Base-by-base conservation (phyloP, 2,888 invertebrate genomes). In the Himalopsyche tibetana region DNA sequence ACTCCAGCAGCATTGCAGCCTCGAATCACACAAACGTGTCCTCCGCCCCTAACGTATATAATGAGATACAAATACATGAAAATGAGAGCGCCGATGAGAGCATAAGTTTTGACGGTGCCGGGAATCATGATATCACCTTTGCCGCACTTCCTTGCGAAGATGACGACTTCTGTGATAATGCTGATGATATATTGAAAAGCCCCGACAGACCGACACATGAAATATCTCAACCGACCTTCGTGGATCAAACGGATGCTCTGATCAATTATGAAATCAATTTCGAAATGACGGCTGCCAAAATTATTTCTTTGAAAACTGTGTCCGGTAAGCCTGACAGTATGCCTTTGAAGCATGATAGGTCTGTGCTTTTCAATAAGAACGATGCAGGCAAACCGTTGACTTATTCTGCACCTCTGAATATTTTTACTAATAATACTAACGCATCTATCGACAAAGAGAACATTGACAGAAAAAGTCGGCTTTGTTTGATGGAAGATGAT, bases 261-360 rank as follows among this genome's bases (percentile, higher is more conserved):
- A 88, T 88, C 56, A 88, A 88, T 83, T 88, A 84, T 51, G 84
- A 88, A 85, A 87, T 88, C 1, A 63, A 63, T 63, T 19, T 63
- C n/a, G 28, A 63, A 8, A 19, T 19, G 28, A 19, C 9, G 2
- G 28, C 28, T 11, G 6, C 63, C 19, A 63, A 19, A 63, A 5
- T 28, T 19, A 63, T 4, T 63, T 8, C 63, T 63, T 19, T 15
- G 15, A 51, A 5, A 51, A 51, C 51, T 51, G 15, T 15, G 51
- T 51, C 51, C 2, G 45, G 11, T 45, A 45, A 45, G 8, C 45
- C 45, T 45, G 45, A 28, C 19, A 4, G 63, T 9, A 63, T 45
- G 6, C 0, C 28, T 19, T 2, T 63, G 28, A 63, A 19, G 28
- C 19, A 19, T 4, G 28, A 63, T 63, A 19, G 63, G 15, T 19